phyloP scores from a whole-genome alignment of 2,888 invertebrate genomes.

The Cremastinae sp. region DNA sequence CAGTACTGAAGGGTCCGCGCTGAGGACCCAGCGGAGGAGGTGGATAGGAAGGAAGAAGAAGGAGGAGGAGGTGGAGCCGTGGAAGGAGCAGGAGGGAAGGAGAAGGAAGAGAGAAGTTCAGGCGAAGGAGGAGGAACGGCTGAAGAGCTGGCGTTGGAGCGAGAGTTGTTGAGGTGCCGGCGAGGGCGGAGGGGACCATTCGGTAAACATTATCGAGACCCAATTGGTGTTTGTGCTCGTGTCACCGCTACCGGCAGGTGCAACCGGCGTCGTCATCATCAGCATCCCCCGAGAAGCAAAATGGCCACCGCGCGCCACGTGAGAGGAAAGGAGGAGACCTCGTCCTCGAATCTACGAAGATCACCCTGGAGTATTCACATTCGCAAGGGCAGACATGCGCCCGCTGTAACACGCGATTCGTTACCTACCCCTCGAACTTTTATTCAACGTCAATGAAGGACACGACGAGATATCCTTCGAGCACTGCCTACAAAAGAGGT shows the following conservation, averaged over 20 bases:
- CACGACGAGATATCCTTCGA: constrained; percentile 31
- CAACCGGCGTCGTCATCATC: constrained; percentile 40
- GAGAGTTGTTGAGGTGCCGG: constrained; percentile 49
- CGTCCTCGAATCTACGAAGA: constrained; percentile 78
- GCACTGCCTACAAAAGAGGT: constrained; percentile 59
- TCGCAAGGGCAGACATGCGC: constrained; percentile 77
- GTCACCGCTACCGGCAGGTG: constrained; percentile 57
- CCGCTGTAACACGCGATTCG: constrained; percentile 14
- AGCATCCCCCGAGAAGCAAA: constrained; percentile 59
- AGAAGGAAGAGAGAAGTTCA: too few species aligned
- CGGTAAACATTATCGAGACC: constrained; percentile 22
- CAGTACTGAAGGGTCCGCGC: constrained; percentile 70
- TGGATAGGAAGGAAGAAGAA: constrained; percentile 27
- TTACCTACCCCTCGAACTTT: constrained; percentile 36
- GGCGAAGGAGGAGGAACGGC: too few species aligned
- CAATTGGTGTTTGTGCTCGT: constrained; percentile 24
- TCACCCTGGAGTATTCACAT: constrained; percentile 78
- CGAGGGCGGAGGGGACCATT: constrained; percentile 39
- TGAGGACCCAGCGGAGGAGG: constrained; percentile 41
- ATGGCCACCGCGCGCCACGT: constrained; percentile 68
- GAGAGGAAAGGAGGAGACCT: constrained; percentile 76
- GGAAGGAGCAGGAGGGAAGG: constrained; percentile 32
- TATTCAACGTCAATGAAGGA: constrained; percentile 48
- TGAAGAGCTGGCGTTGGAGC: too few species aligned
- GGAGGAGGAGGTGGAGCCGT: constrained; percentile 8